These are phyloP conservation scores for Popillia japonica DNA, from an alignment of 1,140 invertebrate species.

Conservation along the genomic window DNA sequence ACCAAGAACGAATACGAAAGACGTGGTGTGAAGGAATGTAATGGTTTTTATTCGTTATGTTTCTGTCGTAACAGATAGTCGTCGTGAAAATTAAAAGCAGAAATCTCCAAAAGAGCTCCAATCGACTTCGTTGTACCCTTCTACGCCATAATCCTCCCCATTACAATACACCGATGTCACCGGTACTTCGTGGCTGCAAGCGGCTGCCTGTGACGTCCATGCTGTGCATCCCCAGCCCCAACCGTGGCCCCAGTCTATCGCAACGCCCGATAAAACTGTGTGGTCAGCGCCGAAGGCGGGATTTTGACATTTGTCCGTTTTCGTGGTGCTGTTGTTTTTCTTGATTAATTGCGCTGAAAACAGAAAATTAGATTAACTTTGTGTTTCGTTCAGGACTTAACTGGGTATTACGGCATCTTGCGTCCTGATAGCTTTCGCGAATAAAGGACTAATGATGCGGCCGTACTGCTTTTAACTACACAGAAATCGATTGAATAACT, in stretches of 20 bases:
- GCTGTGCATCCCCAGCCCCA: slow-evolving; percentile 57
- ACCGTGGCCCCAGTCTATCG: slow-evolving; percentile 58
- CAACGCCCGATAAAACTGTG: slow-evolving; percentile 54
- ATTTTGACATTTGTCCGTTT: neutral
- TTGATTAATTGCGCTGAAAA: neutral
- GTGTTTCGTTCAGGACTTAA: too few relatives aligned
- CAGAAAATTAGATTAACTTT: neutral
- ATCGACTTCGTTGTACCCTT: slow-evolving; percentile 57
- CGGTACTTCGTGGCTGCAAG: slow-evolving; percentile 43
- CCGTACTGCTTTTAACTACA: too few relatives aligned
- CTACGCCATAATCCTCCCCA: slow-evolving; percentile 49
- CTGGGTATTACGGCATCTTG: too few relatives aligned
- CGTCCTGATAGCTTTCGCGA: too few relatives aligned
- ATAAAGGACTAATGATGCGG: too few relatives aligned
- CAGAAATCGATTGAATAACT: too few relatives aligned
- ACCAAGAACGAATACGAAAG: neutral
- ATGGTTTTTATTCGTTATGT: neutral
- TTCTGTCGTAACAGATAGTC: neutral
- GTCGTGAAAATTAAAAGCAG: slow-evolving; percentile 51
- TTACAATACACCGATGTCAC: slow-evolving; percentile 52
- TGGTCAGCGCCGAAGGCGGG: slow-evolving; percentile 52
- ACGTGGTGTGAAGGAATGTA: neutral
- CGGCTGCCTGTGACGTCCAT: slow-evolving; percentile 48
- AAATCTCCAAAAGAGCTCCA: slow-evolving; percentile 59
- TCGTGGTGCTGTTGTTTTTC: neutral